These are phyloP conservation scores for Pampusana beccarii DNA, from an alignment of 2,113 vertebrate species.

Conservation along the genomic window DNA sequence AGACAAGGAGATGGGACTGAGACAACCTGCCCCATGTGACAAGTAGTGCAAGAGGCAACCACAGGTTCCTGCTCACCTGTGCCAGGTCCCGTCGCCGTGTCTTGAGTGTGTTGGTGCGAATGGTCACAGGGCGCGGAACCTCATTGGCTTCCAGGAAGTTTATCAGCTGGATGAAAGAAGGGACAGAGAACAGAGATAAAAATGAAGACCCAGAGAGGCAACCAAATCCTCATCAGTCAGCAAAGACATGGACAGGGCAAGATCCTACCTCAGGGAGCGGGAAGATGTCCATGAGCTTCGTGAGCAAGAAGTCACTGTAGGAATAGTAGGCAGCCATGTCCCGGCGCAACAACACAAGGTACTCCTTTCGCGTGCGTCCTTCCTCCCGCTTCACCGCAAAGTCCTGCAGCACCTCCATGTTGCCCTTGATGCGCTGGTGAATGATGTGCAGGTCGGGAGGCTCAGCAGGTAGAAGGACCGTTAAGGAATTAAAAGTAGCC, in stretches of 20 bases:
- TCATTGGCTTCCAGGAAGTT: constrained; percentile 96
- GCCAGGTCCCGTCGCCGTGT: constrained; percentile 93
- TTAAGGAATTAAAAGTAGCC: constrained; percentile 36
- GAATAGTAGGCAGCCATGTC: constrained; percentile 95
- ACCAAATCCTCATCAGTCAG: neutral
- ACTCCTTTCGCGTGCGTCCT: constrained; percentile 85
- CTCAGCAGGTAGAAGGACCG: constrained; percentile 67
- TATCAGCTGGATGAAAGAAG: constrained; percentile 76
- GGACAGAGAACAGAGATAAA: neutral
- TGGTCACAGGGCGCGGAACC: constrained; percentile 91
- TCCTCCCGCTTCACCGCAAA: constrained; percentile 85
- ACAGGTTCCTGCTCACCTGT: constrained; percentile 76
- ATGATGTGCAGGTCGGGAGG: constrained; percentile 85
- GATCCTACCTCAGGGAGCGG: constrained; percentile 87
- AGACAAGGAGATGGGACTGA: neutral
- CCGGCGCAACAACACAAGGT: constrained; percentile 81
- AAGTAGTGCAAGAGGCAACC: neutral
- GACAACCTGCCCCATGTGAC: fast-evolving
- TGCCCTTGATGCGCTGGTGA: constrained; percentile 93
- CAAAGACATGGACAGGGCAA: neutral
- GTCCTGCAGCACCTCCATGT: constrained; percentile 89
- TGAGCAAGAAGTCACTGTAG: constrained; percentile 89
- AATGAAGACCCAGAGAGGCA: neutral
- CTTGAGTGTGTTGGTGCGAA: constrained; percentile 95
- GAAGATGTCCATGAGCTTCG: constrained; percentile 90